A percentile compares a stretch with the other conserved stretches of the same genome.
phyloP scores from a whole-genome alignment of 2,888 invertebrate species.

The Eilema griseolum region DNA sequence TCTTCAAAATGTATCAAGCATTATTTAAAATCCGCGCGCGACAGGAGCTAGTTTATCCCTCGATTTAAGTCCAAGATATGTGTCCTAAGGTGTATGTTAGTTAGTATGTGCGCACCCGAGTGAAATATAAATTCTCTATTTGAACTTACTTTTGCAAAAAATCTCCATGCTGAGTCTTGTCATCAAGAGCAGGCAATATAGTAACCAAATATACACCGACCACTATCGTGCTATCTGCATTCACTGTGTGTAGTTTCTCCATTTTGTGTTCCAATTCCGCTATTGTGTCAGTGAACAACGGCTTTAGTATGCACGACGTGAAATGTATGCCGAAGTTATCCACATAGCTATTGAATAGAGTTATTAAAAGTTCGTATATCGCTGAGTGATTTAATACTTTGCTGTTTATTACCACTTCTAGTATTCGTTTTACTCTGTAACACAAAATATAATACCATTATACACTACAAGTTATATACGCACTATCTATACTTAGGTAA shows the following conservation, averaged over 20 bases:
- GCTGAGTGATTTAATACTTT: conserved; percentile 71
- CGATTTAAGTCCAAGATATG: too few species aligned
- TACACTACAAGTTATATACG: too few species aligned
- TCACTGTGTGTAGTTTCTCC: conserved; percentile 84
- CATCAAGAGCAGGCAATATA: conserved; percentile 83
- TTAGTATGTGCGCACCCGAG: too few species aligned
- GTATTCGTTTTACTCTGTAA: conserved; percentile 79
- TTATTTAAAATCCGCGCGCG: too few species aligned
- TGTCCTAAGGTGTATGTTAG: too few species aligned
- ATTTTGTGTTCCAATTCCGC: conserved; percentile 88
- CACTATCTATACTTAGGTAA: too few species aligned
- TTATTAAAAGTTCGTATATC: conserved; percentile 73
- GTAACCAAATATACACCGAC: conserved; percentile 89
- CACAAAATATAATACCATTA: background rate
- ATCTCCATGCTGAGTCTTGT: conserved; percentile 81
- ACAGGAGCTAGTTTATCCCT: too few species aligned
- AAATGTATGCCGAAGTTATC: conserved; percentile 90
- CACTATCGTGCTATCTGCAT: conserved; percentile 84
- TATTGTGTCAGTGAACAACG: conserved; percentile 86
- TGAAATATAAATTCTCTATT: too few species aligned
- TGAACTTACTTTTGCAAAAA: conserved; percentile 87
- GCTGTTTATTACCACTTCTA: conserved; percentile 68
- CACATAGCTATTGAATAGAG: conserved; percentile 79
- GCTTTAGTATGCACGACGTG: conserved; percentile 85
- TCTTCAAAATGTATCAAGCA: too few species aligned